These are phyloP conservation scores for Catocala sponsa DNA, from an alignment of 2,888 invertebrate genomes.

Conservation along the genomic window DNA sequence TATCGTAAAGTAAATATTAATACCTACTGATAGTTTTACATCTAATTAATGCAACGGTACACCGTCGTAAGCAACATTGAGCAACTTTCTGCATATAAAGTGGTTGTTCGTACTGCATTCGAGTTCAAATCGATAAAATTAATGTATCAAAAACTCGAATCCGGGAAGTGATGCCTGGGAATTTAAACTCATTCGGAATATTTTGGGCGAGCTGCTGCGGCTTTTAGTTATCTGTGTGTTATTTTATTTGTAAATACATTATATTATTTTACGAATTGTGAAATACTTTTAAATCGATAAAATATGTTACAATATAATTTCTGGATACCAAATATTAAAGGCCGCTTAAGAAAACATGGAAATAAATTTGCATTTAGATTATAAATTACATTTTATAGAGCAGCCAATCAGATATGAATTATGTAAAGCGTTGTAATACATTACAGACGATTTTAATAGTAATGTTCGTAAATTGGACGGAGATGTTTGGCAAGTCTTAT, in stretches of 20 bases:
- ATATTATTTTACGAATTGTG: no score
- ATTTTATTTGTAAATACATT: no score
- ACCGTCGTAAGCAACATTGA: constrained; percentile 32
- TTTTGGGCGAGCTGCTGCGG: no score
- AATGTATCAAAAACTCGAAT: constrained; percentile 23
- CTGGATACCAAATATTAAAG: not conserved
- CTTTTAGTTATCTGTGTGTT: no score
- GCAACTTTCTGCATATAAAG: constrained; percentile 53
- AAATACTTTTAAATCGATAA: no score
- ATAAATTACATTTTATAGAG: no score
- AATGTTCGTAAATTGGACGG: constrained; percentile 46
- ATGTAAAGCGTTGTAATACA: constrained; percentile 19
- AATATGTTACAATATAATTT: no score
- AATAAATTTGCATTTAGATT: not conserved
- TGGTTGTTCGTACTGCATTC: constrained; percentile 34
- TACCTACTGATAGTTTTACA: constrained; percentile 56
- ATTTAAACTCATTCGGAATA: constrained; percentile 1
- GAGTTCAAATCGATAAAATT: constrained; percentile 19
- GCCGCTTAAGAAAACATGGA: not conserved
- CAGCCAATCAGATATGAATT: no score
- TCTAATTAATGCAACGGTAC: constrained; percentile 60
- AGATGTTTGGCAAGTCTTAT: constrained; percentile 24
- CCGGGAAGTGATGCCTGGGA: constrained; percentile 13
- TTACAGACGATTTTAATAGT: constrained; percentile 42
- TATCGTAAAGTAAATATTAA: constrained; percentile 56